A percentile compares a stretch with the other conserved stretches of the same genome.
Evolutionary conservation across 2,888 invertebrate genomes (phyloP).

Genomic region (Gandaritis pyraliata): DNA sequence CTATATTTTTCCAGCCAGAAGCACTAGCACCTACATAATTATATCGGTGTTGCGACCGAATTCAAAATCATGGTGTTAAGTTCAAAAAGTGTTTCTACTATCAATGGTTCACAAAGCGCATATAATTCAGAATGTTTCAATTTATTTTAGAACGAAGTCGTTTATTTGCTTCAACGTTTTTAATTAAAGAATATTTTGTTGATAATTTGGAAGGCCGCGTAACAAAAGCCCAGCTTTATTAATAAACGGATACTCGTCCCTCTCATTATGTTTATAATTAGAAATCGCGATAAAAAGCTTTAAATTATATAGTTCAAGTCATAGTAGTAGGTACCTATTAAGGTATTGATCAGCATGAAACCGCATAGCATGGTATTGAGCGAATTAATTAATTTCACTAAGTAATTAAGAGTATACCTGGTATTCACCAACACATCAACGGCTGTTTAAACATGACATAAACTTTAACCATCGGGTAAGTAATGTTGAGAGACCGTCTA

Average conservation of each 20-base stretch:
- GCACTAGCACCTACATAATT: too few relatives aligned
- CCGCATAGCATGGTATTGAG: background rate
- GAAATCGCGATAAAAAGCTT: background rate
- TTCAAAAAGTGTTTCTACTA: background rate
- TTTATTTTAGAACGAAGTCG: background rate
- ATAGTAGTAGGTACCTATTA: background rate
- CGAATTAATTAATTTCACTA: background rate
- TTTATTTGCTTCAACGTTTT: background rate
- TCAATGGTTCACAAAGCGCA: background rate
- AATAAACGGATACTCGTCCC: background rate
- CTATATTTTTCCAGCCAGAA: too few relatives aligned
- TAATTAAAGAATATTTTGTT: slow-evolving; percentile 3
- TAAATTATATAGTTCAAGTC: background rate
- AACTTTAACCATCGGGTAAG: too few relatives aligned
- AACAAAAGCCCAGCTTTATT: background rate
- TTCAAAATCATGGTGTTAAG: too few relatives aligned
- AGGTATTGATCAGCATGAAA: background rate
- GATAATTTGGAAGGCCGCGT: background rate
- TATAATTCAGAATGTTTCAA: background rate
- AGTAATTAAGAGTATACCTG: background rate
- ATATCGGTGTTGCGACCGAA: too few relatives aligned
- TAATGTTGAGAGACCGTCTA: too few relatives aligned
- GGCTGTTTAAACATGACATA: background rate
- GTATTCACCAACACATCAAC: background rate
- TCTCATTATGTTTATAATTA: slow-evolving; percentile 7